Conservation (phyloP, 2,797 vertebrate genomes). For the Echiichthys vipera region DNA sequence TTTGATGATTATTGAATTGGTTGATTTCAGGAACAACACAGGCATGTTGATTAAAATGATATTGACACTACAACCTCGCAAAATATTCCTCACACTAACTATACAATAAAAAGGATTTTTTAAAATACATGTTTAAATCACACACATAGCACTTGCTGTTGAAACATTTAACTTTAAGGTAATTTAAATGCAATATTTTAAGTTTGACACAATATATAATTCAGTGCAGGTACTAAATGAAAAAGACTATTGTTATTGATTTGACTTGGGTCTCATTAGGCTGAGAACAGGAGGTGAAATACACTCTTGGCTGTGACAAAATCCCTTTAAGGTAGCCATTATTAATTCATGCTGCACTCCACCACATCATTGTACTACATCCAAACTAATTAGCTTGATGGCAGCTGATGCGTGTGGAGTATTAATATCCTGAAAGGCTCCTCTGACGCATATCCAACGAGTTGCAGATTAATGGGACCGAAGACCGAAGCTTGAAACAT, state of each 20-base stretch:
- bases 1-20: not conserved
- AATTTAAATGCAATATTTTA: slow-evolving; percentile 9
- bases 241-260: slow-evolving; percentile 51
- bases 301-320: slow-evolving; percentile 80
- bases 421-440: slow-evolving; percentile 85
- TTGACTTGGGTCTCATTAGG: slow-evolving; percentile 55
- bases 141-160: not conserved
- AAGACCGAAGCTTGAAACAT: slow-evolving; percentile 56
- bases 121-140: not conserved
- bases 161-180: not conserved
- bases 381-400: slow-evolving; percentile 88
- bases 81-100: not conserved
- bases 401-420: slow-evolving; percentile 75
- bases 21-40: not conserved
- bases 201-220: not conserved
- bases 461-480: slow-evolving; percentile 69
- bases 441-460: slow-evolving; percentile 81
- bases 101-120: not conserved
- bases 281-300: slow-evolving; percentile 71
- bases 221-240: slow-evolving; percentile 6
- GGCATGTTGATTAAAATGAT: not conserved
- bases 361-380: slow-evolving; percentile 81
- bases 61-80: not conserved
- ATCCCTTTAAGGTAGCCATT: slow-evolving; percentile 80
- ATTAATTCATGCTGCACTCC: slow-evolving; percentile 84